A percentile compares a stretch with the other conserved stretches of the same genome.
These are phyloP conservation scores for Agonopterix heracliana DNA, from an alignment of 2,888 invertebrate species.

Conservation along the genomic window DNA sequence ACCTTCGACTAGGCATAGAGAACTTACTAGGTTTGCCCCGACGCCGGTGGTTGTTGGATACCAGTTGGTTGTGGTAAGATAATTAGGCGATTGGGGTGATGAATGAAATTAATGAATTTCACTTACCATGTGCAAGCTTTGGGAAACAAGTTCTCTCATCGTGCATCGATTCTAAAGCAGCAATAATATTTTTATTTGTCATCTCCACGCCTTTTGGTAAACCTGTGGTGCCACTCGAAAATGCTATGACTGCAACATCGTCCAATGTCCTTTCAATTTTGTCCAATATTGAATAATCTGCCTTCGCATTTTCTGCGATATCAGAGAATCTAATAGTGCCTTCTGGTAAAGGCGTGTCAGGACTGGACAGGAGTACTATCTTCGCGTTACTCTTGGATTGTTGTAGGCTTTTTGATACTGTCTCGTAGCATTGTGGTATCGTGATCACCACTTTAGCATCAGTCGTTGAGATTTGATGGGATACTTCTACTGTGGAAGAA, in stretches of 20 bases:
- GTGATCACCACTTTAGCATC: constrained; percentile 79
- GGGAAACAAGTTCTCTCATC: too few relatives aligned
- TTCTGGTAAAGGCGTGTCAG: constrained; percentile 49
- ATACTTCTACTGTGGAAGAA: constrained; percentile 79
- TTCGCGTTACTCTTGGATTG: constrained; percentile 58
- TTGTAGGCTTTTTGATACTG: constrained; percentile 54
- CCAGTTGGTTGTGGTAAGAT: too few relatives aligned
- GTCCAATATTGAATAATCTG: constrained; percentile 66
- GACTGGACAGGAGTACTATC: constrained; percentile 64
- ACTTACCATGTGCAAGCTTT: too few relatives aligned
- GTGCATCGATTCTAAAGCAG: constrained; percentile 38
- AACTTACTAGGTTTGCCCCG: too few relatives aligned
- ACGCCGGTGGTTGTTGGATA: too few relatives aligned
- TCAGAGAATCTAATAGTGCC: constrained; percentile 71
- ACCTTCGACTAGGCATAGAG: too few relatives aligned
- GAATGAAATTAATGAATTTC: too few relatives aligned
- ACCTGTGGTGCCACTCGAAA: constrained; percentile 91
- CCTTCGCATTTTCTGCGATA: constrained; percentile 64
- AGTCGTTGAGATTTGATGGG: constrained; percentile 76
- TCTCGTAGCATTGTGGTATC: constrained; percentile 35
- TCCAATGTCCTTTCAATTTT: constrained; percentile 52
- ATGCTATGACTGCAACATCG: constrained; percentile 82
- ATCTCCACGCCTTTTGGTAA: constrained; percentile 84
- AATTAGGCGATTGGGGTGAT: too few relatives aligned
- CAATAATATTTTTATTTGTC: constrained; percentile 73